Evolutionary conservation across 1,140 invertebrate species (phyloP), one percentile per base, ranked within the genome.

Genomic region (Macrocentrus cingulum): DNA sequence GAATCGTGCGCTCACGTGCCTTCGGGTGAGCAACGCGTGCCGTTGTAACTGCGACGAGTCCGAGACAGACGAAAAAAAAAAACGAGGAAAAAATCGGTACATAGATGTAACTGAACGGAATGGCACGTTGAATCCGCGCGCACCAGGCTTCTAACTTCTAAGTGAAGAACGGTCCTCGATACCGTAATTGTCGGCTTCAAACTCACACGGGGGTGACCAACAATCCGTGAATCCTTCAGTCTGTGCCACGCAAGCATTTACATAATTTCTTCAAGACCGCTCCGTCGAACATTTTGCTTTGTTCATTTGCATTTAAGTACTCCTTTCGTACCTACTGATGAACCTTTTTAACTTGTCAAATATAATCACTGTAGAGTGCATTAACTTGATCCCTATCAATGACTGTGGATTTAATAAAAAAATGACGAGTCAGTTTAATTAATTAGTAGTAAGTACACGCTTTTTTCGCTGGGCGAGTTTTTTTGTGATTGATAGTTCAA

Each of bases 161-260:
- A 49, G 23, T 29, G 46, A 23, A 29, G 11, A 49, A 49, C 46
- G 46, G 46, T 49, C 46, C 23, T 49, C 46, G 20, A 49, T 51
- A 51, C 56, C 48, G 56, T 58, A 58, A 58, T 58, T 58, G 56
- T 51, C 8, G 34, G 32, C 32, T 56, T 23, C 9, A 57, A 34
- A 29, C 23, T 34, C 8, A 29, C 37, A 44, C 56, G 36, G 41
- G 56, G 56, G 48, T 58, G 56, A 44, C 29, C 56, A 58, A 9
- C 56, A 51, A 58, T 58, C 56, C 56, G 48, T 58, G 36, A 58
- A 58, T 58, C 56, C 56, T 58, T 29, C 25, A 8, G 32, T 36
- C 16, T 37, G 37, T 37, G 32, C 18, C 13, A 25, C 48, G 51
- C 46, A 34, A 11, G n/a, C 22, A 58, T 58, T 51, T 51, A 23